Evolutionary conservation across 2,113 vertebrate species (phyloP).

Genomic region (Alosa alosa): DNA sequence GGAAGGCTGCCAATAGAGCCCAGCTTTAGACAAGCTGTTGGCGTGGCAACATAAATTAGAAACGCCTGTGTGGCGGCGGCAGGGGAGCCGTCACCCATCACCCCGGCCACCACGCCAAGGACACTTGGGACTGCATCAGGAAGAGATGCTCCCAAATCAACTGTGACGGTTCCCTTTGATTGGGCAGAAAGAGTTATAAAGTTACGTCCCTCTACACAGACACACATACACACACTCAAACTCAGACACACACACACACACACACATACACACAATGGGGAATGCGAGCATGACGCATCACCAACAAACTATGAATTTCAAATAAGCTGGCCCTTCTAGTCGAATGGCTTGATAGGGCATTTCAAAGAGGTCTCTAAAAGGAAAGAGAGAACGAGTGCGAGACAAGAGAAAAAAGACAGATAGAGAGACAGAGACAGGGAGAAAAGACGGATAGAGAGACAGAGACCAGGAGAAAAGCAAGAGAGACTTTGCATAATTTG

Average conservation of each 20-base stretch:
- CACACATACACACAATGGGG: conserved; percentile 1
- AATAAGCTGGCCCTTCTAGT: not conserved
- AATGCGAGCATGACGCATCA: not conserved
- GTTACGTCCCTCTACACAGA: not conserved
- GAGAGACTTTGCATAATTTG: conserved; percentile 6
- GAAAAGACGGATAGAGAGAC: not conserved
- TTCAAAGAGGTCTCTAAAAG: not conserved
- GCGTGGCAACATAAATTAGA: conserved; percentile 42
- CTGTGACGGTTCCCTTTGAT: not conserved
- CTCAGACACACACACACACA: not conserved
- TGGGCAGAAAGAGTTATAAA: not conserved
- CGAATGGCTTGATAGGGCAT: not conserved
- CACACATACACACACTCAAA: not conserved
- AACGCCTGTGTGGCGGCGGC: not conserved
- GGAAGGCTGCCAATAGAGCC: conserved; percentile 27
- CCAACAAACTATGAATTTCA: conserved; percentile 6
- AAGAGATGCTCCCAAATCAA: not conserved
- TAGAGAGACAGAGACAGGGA: not conserved
- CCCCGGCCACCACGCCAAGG: conserved; percentile 17
- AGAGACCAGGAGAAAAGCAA: not conserved
- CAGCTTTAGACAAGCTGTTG: conserved; percentile 39
- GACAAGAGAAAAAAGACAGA: not conserved
- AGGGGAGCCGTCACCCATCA: not conserved
- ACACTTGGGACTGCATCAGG: not conserved
- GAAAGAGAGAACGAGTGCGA: not conserved